These are phyloP conservation scores for Tonatia bakeri DNA, from an alignment of 2,113 vertebrate species.

Conservation along the genomic window DNA sequence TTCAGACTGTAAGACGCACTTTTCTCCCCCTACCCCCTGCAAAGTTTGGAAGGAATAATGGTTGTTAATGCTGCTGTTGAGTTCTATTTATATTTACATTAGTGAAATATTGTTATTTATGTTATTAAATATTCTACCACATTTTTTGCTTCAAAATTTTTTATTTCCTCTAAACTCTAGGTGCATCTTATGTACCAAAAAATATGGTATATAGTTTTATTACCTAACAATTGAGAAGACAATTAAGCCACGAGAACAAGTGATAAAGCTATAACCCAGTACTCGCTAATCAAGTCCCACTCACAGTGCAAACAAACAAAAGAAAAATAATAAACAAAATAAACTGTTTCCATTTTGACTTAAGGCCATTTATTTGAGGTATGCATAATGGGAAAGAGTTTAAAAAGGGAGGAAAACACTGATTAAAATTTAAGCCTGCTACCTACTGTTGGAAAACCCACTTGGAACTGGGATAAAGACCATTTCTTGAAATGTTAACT, in stretches of 20 bases:
- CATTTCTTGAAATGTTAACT: conserved; percentile 43
- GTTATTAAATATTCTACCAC: no score
- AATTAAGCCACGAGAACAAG: neutral
- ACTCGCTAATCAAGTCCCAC: neutral
- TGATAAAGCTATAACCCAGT: neutral
- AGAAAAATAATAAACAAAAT: neutral
- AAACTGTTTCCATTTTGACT: neutral
- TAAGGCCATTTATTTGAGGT: neutral
- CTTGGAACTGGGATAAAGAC: conserved; percentile 24
- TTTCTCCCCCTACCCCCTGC: no score
- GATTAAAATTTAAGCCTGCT: conserved; percentile 56
- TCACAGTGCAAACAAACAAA: neutral
- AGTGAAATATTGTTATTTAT: no score
- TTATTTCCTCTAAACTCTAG: no score
- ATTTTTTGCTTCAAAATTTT: no score
- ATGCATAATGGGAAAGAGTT: neutral
- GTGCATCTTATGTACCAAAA: no score
- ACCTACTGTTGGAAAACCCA: conserved; percentile 48
- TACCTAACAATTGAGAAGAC: conserved; percentile 54
- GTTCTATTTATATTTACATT: no score
- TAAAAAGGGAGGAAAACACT: neutral
- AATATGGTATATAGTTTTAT: neutral
- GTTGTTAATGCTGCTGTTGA: no score
- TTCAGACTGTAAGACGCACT: no score
- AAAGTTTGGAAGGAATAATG: no score